Conservation (phyloP, 2,113 vertebrate genomes). For the mouse (Mus musculus) region DNA sequence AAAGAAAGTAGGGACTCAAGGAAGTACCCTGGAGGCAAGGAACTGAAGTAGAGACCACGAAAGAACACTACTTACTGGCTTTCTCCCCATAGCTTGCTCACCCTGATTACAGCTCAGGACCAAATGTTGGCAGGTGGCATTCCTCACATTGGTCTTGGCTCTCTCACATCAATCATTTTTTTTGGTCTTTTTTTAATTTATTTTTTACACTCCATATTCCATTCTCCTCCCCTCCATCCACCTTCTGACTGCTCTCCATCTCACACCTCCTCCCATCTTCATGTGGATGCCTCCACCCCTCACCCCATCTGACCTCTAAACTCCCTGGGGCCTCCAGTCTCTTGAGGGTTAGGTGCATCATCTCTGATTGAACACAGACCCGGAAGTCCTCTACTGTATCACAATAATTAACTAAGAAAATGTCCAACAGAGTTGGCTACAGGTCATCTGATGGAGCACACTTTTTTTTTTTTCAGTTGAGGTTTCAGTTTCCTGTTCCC, state of each 20-base stretch:
- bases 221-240: too few species aligned
- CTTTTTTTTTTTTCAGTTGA: background rate
- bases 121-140: background rate
- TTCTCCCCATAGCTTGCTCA: background rate
- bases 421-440: background rate
- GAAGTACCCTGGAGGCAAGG: background rate
- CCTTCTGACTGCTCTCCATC: too few species aligned
- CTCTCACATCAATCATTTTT: background rate
- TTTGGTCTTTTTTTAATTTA: too few species aligned
- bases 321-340: too few species aligned
- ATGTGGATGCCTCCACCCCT: too few species aligned
- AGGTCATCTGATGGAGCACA: background rate
- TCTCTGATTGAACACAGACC: too few species aligned
- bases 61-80: background rate
- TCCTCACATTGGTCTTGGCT: background rate
- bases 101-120: background rate
- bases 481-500: background rate
- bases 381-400: too few species aligned
- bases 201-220: too few species aligned
- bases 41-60: background rate
- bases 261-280: too few species aligned
- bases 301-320: too few species aligned
- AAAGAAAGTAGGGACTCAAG: background rate
- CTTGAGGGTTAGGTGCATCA: too few species aligned
- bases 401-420: background rate